These are phyloP conservation scores for Drosophila novamexicana DNA, from an alignment of 1,140 invertebrate genomes.

Conservation along the genomic window DNA sequence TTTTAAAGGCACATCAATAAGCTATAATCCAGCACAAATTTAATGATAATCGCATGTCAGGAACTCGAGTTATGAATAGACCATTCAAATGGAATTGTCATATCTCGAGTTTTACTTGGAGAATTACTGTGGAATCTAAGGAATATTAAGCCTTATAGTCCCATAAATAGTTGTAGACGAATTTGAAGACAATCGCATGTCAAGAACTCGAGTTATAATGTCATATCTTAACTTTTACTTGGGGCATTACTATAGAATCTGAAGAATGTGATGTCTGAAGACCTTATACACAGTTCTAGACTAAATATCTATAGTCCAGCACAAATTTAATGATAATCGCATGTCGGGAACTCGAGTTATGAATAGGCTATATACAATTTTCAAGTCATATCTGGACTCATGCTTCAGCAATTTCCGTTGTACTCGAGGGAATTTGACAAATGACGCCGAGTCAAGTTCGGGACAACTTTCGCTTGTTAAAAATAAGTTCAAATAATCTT, in stretches of 20 bases:
- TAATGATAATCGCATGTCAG: neutral
- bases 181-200: neutral
- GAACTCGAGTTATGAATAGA: slow-evolving; percentile 13
- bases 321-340: neutral
- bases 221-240: neutral
- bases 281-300: no score
- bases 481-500: neutral
- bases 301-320: no score
- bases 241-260: no score
- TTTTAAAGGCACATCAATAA: neutral
- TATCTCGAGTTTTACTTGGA: no score
- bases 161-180: no score
- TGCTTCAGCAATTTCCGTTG: slow-evolving; percentile 1
- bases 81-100: neutral
- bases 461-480: slow-evolving; percentile 27
- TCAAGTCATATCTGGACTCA: neutral
- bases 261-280: no score
- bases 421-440: neutral
- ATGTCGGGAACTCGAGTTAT: neutral
- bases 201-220: neutral
- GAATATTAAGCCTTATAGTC: no score
- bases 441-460: slow-evolving; percentile 3
- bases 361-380: neutral
- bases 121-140: no score
- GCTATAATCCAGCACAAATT: neutral